Evolutionary conservation across 2,797 vertebrate species (phyloP).

Genomic region (Kryptopterus vitreolus): DNA sequence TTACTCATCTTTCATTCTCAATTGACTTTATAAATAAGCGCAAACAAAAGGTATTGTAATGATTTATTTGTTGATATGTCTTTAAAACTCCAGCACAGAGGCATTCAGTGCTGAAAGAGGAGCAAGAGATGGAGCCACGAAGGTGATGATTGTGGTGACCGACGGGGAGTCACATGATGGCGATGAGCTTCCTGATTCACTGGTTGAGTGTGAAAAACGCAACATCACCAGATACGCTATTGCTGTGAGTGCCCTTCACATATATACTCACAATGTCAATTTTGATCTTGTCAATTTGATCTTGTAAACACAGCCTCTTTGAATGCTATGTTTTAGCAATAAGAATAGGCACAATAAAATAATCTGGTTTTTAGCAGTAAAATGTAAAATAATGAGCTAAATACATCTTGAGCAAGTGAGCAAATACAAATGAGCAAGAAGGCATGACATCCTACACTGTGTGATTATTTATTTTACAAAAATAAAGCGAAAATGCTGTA

Average conservation of each 20-base stretch:
- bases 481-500: too few species aligned
- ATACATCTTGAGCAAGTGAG: too few species aligned
- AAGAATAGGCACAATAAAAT: too few species aligned
- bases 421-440: too few species aligned
- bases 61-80: not conserved
- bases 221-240: constrained; percentile 93
- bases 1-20: not conserved
- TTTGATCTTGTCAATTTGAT: not conserved
- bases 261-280: not conserved
- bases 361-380: too few species aligned
- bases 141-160: constrained; percentile 93
- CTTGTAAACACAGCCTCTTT: not conserved
- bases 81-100: constrained; percentile 76
- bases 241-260: constrained; percentile 77
- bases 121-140: constrained; percentile 82
- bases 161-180: constrained; percentile 95
- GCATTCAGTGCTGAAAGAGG: constrained; percentile 84
- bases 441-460: too few species aligned
- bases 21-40: not conserved
- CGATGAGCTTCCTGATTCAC: constrained; percentile 81
- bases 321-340: too few species aligned
- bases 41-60: not conserved
- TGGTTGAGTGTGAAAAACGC: constrained; percentile 80
- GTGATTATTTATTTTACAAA: too few species aligned
- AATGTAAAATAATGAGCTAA: too few species aligned